Conservation (phyloP, 2,113 vertebrate genomes). For the Cyanistes caeruleus region DNA sequence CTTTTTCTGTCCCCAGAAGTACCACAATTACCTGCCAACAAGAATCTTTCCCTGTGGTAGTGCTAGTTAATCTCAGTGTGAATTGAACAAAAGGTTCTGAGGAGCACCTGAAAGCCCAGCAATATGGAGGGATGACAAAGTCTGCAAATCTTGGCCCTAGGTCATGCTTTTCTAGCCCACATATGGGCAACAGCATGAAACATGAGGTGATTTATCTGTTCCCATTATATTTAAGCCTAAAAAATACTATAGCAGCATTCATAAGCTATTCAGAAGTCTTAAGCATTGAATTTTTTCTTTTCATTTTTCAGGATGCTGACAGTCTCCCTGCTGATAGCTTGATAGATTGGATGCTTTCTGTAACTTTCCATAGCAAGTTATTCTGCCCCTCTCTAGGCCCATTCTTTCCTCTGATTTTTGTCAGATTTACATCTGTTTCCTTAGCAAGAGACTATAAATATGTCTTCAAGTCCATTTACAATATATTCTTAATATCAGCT, state of each 20-base stretch:
- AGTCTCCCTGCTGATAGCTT: conserved; percentile 26
- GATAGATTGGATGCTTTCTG: conserved; percentile 46
- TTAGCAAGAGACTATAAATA: not conserved
- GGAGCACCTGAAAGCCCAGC: not conserved
- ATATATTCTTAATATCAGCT: not conserved
- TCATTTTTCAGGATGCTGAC: not conserved
- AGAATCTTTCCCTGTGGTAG: not conserved
- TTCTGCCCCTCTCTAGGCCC: not conserved
- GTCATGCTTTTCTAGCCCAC: not conserved
- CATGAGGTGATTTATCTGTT: conserved; percentile 9
- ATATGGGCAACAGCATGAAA: not conserved
- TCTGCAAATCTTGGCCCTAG: not conserved
- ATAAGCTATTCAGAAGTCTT: conserved; percentile 16
- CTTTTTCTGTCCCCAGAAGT: not conserved
- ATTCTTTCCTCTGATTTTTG: conserved; percentile 22
- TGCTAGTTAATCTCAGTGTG: not conserved
- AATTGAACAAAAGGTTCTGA: not conserved
- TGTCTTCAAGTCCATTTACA: conserved; percentile 7
- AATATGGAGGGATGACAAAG: not conserved
- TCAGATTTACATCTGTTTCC: conserved; percentile 48
- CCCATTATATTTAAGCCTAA: conserved; percentile 16
- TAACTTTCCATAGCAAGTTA: conserved; percentile 19
- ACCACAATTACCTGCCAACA: not conserved
- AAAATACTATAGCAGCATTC: not conserved
- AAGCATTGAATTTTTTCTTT: not conserved